Evolutionary conservation across 2,113 vertebrate species (phyloP).

Genomic region (Lophochroa leadbeateri): DNA sequence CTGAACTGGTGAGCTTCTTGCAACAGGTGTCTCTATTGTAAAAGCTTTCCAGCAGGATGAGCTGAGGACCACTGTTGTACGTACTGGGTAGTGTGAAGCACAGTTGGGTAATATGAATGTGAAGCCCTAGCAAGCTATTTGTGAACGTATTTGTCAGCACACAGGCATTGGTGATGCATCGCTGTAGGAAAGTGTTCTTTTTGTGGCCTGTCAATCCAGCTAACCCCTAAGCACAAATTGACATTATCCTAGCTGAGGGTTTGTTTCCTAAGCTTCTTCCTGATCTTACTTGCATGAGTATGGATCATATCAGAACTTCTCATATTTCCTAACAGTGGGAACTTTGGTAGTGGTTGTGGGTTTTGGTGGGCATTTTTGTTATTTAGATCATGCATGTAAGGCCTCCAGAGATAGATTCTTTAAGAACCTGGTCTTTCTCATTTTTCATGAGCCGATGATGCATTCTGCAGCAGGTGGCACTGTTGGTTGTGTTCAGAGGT

Average conservation of each 20-base stretch:
- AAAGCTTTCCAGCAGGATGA: not conserved
- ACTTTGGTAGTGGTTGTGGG: not conserved
- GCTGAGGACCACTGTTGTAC: not conserved
- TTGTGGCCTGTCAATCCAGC: not conserved
- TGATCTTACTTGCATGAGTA: not conserved
- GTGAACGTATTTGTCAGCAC: not conserved
- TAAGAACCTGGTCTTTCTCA: not conserved
- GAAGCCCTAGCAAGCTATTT: not conserved
- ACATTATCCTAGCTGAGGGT: not conserved
- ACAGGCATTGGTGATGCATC: too few relatives aligned
- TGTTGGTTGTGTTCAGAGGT: constrained; percentile 7
- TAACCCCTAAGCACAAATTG: not conserved
- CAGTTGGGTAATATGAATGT: not conserved
- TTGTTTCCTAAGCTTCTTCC: not conserved
- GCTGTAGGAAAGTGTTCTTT: not conserved
- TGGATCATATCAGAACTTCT: not conserved
- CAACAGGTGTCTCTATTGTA: not conserved
- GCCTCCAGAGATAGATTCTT: not conserved
- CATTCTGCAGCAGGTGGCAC: constrained; percentile 34
- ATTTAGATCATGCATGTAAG: not conserved
- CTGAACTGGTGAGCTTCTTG: not conserved
- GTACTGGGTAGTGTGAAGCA: not conserved
- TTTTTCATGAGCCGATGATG: not conserved
- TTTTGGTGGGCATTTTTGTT: not conserved
- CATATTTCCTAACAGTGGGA: not conserved